Evolutionary conservation across 2,797 vertebrate genomes (phyloP).

Genomic region (Acanthis flammea): DNA sequence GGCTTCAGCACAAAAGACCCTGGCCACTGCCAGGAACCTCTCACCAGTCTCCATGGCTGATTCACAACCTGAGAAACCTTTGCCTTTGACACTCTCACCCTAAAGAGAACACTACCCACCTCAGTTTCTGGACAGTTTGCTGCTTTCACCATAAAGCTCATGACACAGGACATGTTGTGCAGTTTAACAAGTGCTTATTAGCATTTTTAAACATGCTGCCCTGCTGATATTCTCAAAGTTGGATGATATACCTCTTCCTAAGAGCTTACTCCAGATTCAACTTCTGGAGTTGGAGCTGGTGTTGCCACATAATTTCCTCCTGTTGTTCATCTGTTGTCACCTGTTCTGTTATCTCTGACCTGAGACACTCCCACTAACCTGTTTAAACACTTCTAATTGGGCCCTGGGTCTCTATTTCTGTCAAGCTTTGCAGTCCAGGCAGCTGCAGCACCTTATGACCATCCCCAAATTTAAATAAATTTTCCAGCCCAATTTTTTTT

Average conservation of each 20-base stretch:
- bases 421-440: neutral
- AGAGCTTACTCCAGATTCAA: neutral
- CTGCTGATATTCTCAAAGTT: neutral
- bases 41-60: neutral
- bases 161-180: accelerated
- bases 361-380: neutral
- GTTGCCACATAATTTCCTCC: neutral
- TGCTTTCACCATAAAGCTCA: neutral
- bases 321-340: neutral
- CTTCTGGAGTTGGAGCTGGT: neutral
- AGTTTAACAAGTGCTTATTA: neutral
- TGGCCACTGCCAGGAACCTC: neutral
- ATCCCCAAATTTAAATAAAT: neutral
- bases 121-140: neutral
- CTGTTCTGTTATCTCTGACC: neutral
- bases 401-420: neutral
- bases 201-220: neutral
- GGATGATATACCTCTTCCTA: neutral
- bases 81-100: neutral
- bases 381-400: neutral
- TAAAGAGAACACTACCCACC: neutral
- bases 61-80: neutral
- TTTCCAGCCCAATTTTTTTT: neutral
- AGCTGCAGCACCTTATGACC: neutral
- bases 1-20: neutral